Conservation (phyloP, 2,113 vertebrate genomes). For the Oxygymnocypris stewartii region DNA sequence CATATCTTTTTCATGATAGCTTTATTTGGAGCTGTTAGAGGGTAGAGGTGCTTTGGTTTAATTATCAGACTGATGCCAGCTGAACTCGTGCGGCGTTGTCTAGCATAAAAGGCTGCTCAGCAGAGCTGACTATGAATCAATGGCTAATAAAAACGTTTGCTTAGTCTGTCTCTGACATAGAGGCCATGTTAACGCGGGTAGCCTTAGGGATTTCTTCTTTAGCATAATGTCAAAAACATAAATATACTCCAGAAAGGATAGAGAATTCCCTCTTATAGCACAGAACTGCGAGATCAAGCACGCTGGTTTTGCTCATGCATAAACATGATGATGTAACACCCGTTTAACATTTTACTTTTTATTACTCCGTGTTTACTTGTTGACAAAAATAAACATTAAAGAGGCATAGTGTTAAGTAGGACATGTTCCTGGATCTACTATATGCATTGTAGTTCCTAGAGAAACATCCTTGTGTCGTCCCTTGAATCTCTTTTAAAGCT, state of each 20-base stretch:
- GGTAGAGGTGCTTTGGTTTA: slow-evolving; percentile 42
- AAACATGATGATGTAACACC: slow-evolving; percentile 9
- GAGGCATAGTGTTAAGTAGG: slow-evolving; percentile 1
- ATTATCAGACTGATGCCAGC: slow-evolving; percentile 38
- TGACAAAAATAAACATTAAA: slow-evolving; percentile 19
- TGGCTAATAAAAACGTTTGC: slow-evolving; percentile 78
- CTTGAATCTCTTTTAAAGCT: neutral
- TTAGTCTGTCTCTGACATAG: slow-evolving; percentile 68
- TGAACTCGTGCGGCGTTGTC: slow-evolving; percentile 11
- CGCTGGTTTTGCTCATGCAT: slow-evolving; percentile 25
- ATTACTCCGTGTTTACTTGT: slow-evolving; percentile 40
- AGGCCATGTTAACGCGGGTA: slow-evolving; percentile 65
- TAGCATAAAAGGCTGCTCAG: slow-evolving; percentile 65
- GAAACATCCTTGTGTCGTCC: neutral
- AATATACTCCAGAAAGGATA: slow-evolving; percentile 1
- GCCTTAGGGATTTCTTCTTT: slow-evolving; percentile 62
- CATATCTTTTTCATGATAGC: slow-evolving; percentile 53
- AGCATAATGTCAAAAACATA: slow-evolving; percentile 35
- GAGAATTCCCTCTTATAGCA: slow-evolving; percentile 26
- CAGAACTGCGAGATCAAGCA: slow-evolving; percentile 18
- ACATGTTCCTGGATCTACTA: slow-evolving; percentile 8
- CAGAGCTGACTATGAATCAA: slow-evolving; percentile 75
- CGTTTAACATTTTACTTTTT: slow-evolving; percentile 18
- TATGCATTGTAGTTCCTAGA: neutral
- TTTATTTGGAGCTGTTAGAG: slow-evolving; percentile 33